Conservation (phyloP, 2,113 vertebrate genomes). For the Cyphomyrus plagiostoma region DNA sequence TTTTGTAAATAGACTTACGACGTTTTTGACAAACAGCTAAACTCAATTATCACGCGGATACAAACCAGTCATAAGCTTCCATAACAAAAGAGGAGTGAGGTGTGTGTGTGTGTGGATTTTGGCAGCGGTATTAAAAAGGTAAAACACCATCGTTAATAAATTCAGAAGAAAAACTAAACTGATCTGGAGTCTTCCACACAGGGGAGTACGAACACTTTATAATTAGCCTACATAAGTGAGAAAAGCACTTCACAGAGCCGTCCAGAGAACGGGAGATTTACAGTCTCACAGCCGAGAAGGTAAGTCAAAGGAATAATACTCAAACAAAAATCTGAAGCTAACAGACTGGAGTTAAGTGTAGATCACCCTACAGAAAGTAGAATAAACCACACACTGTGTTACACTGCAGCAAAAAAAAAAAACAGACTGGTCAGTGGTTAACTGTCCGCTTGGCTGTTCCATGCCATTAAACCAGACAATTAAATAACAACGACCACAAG, state of each 20-base stretch:
- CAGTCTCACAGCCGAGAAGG: neutral
- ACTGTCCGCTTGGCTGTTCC: neutral
- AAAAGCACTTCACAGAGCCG: neutral
- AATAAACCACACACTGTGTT: neutral
- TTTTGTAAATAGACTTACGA: slow-evolving; percentile 38
- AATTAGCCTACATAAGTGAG: neutral
- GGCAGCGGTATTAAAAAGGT: neutral
- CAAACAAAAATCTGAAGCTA: neutral
- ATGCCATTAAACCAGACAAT: neutral
- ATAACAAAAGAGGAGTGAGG: neutral
- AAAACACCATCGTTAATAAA: neutral
- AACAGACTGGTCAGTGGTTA: neutral
- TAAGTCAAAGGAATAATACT: neutral
- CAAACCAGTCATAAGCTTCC: neutral
- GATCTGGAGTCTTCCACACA: neutral
- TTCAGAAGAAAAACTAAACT: neutral
- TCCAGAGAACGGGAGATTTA: neutral
- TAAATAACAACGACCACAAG: neutral
- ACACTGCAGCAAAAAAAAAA: neutral
- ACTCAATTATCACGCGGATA: neutral
- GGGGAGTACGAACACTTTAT: neutral
- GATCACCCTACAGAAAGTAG: neutral
- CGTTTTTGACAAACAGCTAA: slow-evolving; percentile 17
- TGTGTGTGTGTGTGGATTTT: neutral
- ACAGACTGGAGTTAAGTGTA: neutral